Evolutionary conservation across 2,888 invertebrate species (phyloP).

Genomic region (Dasysyrphus tricinctus): DNA sequence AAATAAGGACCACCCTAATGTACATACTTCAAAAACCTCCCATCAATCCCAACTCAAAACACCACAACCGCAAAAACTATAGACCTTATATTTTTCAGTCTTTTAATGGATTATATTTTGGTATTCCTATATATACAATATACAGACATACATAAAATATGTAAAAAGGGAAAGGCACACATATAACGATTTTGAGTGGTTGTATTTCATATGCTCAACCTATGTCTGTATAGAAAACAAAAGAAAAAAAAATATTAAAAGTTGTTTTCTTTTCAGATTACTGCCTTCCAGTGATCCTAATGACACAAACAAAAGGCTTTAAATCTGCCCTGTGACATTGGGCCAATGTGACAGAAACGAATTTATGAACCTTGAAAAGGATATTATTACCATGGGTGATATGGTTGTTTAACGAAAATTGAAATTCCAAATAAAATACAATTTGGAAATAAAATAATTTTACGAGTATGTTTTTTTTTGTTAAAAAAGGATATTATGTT

Average conservation of each 20-base stretch:
- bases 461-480: too few relatives aligned
- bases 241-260: slow-evolving; percentile 8
- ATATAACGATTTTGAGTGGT: too few relatives aligned
- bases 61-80: not conserved
- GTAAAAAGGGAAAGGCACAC: not conserved
- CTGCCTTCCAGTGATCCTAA: not conserved
- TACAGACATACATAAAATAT: not conserved
- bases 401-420: not conserved
- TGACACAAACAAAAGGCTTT: slow-evolving; percentile 6
- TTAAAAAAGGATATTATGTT: too few relatives aligned
- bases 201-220: too few relatives aligned
- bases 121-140: too few relatives aligned
- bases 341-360: not conserved
- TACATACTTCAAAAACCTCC: not conserved
- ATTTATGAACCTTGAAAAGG: not conserved
- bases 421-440: not conserved
- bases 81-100: not conserved
- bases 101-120: too few relatives aligned
- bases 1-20: too few relatives aligned
- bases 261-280: slow-evolving; percentile 20
- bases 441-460: not conserved
- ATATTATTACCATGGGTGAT: not conserved
- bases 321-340: slow-evolving; percentile 11
- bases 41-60: not conserved
- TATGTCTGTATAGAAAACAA: not conserved